Conservation (phyloP, 2,888 invertebrate species). For the Lacanobia oleracea region DNA sequence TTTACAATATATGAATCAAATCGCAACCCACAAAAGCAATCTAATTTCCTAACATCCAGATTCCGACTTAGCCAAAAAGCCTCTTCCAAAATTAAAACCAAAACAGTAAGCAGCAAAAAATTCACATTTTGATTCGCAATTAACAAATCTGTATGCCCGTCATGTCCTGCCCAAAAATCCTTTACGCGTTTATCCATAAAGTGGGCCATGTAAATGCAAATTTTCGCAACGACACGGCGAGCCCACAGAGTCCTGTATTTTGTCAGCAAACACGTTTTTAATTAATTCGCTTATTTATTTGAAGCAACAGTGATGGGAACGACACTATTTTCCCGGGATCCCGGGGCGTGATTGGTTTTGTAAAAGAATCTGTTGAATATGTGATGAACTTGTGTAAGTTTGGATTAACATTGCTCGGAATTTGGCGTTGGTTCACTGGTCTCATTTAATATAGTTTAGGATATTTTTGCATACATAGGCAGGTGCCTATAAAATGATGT, state of each 20-base stretch:
- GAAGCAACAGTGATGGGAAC: constrained; percentile 59
- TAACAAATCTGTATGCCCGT: constrained; percentile 63
- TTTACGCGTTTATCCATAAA: constrained; percentile 69
- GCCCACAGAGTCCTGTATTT: constrained; percentile 72
- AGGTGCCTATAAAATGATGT: too few relatives aligned
- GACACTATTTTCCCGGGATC: constrained; percentile 39
- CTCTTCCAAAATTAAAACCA: constrained; percentile 20
- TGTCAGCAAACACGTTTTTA: constrained; percentile 85
- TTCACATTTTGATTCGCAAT: constrained; percentile 58
- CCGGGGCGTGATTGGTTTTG: constrained; percentile 21
- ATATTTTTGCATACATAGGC: neutral
- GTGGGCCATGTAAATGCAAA: constrained; percentile 65
- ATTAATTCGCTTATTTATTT: constrained; percentile 85
- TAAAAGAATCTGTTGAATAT: neutral
- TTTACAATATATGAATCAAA: neutral
- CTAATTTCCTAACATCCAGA: constrained; percentile 8
- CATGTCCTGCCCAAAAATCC: constrained; percentile 59
- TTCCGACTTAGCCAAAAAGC: constrained; percentile 11
- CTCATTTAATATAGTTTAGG: neutral
- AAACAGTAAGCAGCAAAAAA: constrained; percentile 29
- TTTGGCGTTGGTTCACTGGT: neutral
- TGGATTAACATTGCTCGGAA: too few relatives aligned
- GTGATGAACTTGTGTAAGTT: neutral
- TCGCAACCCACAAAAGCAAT: constrained; percentile 14
- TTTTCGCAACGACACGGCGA: constrained; percentile 63